phyloP scores from a whole-genome alignment of 2,888 invertebrate species.

The Bruchidius siliquastri region DNA sequence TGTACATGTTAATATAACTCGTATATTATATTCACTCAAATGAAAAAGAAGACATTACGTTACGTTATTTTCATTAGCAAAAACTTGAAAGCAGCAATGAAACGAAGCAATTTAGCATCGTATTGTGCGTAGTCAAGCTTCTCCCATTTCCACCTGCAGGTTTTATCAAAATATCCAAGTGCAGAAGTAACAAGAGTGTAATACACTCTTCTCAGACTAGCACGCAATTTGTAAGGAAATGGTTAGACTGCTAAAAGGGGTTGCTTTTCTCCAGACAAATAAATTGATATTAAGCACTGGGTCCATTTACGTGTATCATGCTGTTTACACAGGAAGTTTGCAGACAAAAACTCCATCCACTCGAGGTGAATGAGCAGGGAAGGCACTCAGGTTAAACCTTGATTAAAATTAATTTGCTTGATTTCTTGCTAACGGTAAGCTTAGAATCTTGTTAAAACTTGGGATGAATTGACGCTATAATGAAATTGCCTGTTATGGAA shows the following conservation, averaged over 20 bases:
- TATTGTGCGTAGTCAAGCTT: too few species aligned
- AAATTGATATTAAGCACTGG: background rate
- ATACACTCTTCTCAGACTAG: background rate
- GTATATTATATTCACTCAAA: too few species aligned
- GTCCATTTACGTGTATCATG: background rate
- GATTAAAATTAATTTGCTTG: background rate
- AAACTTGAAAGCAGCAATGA: too few species aligned
- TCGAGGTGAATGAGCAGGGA: background rate
- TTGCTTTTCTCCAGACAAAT: background rate
- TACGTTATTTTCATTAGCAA: too few species aligned
- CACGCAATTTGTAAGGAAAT: background rate
- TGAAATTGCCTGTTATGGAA: background rate
- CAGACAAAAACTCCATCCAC: background rate
- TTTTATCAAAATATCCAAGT: too few species aligned
- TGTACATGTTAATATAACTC: too few species aligned
- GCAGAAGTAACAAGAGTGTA: too few species aligned
- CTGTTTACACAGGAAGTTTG: background rate
- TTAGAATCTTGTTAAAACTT: background rate
- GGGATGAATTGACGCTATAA: background rate
- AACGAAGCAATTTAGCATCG: too few species aligned
- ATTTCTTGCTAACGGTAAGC: background rate
- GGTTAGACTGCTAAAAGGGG: background rate
- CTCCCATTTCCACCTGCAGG: too few species aligned
- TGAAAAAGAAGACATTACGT: too few species aligned
- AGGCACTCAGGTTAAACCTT: background rate